Evolutionary conservation across 2,888 invertebrate genomes (phyloP), one percentile per base, ranked within the genome.

Genomic region (Agriopis leucophaearia): DNA sequence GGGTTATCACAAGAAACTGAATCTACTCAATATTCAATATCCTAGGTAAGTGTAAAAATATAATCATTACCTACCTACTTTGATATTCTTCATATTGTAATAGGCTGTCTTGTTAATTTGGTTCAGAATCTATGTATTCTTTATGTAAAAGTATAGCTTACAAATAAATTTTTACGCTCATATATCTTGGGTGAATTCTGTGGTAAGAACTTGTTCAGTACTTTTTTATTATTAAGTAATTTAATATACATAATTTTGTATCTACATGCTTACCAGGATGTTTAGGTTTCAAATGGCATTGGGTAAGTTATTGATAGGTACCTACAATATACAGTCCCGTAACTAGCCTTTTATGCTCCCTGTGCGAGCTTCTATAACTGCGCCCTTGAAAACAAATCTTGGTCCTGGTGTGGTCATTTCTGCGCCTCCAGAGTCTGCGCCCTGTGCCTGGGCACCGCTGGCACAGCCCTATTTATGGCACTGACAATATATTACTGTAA

Each of bases 211-310:
- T 27, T 8, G 0, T 3, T 10, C 1, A 10, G 54, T 35, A 35
- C n/a, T n/a, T n/a, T n/a, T n/a, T n/a, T 35, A 9, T 15, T 0
- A 27, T 36, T 47, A 8, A 47, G 47, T 15, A n/a, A n/a, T n/a
- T n/a, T n/a, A n/a, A n/a, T 54, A 18, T 50, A 45, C 9, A 36
- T 38, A 1, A 27, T 40, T 8, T 40, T 48, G 38, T 59, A 18
- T 38, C 55, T 62, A 27, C 65, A 70, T 66, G 69, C 62, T 61
- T 27, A 16, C 64, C 60, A 69, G 68, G 9, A 69, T 69, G 68
- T 64, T 60, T 16, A 60, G 57, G 1, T 56, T 69, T 45, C 40
- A 64, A 8, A 60, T 69, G 60, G 64, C 50, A 27, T 64, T 69
- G 40, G 68, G 68, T 69, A 47, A 69, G 68, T 69, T 8, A 9